Base-by-base conservation (phyloP, 2,113 vertebrate species). In the Pluvialis apricaria region DNA sequence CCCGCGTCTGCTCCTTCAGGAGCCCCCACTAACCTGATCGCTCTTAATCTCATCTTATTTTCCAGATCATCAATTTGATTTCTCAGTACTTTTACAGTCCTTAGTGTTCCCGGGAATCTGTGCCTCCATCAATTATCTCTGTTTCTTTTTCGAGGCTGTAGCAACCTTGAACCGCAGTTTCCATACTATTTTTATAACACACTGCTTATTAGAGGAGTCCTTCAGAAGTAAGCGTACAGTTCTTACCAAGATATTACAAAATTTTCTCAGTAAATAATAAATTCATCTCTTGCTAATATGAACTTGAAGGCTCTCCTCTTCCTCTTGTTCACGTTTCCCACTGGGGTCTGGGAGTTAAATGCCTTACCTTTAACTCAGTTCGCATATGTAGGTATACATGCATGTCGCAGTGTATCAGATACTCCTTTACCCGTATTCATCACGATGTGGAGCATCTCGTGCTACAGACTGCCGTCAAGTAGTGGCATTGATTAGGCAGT, bases 61-160 rank as follows among this genome's bases (percentile, higher is more conserved):
- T 97, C 91, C 92, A 94, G 78, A 93, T 97, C 90, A 94, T 96
- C 91, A 91, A 8, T 94, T 96, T 97, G 86, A 71, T 95, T 97
- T 96, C 92, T 97, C 45, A 47, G 79, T 88, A 15, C 32, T 94
- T 82, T 71, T 64, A 8, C 47, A 92, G 88, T 83, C 73, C 54
- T 80, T 80, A 65, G 66, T 90, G 94, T 96, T 94, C 83, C 88
- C 6, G 3, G 89, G 91, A 86, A 91, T 92, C 87, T 90, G 44
- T 82, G 91, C 55, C 44, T 94, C 94, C 96, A 95, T 94, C 91
- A 91, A 15, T 96, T 85, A 58, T 64, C 73, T 91, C 66, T n/a
- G 12, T 82, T 88, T 91, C 77, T 80, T 92, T 82, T 64, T 64
- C 0, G 57, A 92, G 93, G 84, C 84, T 88, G 61, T 62, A 65